Percentiles rank a stretch among this genome's conserved stretches.
phyloP scores from a whole-genome alignment of 2,797 vertebrate genomes.

The Poecilia velifera region DNA sequence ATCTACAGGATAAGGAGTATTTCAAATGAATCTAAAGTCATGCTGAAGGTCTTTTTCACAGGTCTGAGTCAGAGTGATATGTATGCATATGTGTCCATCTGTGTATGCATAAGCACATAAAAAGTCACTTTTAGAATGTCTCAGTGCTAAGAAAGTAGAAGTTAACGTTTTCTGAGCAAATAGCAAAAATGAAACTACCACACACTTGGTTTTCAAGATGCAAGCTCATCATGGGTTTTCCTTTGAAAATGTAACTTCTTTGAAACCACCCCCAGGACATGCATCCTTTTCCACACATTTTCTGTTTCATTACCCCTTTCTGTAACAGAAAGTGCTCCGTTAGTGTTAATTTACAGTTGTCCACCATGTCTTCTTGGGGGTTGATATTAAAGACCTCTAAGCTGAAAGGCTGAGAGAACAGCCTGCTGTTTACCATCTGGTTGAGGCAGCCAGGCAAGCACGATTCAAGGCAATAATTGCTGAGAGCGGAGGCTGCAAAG shows the following conservation, averaged over 20 bases:
- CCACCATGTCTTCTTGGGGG: conserved; percentile 52
- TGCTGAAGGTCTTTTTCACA: not conserved
- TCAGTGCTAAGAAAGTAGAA: not conserved
- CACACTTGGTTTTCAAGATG: not conserved
- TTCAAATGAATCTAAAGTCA: not conserved
- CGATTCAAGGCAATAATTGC: conserved; percentile 69
- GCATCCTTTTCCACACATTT: not conserved
- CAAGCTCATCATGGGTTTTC: not conserved
- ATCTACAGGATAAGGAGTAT: not conserved
- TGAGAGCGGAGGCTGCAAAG: conserved; percentile 50
- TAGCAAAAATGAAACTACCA: not conserved
- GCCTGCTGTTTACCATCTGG: conserved; percentile 71
- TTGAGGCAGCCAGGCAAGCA: conserved; percentile 43
- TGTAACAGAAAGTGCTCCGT: conserved; percentile 15
- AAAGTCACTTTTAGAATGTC: not conserved
- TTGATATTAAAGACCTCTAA: conserved; percentile 62
- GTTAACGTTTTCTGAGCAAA: not conserved
- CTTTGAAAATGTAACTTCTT: not conserved
- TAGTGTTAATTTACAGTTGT: conserved; percentile 64
- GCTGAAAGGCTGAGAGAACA: conserved; percentile 45
- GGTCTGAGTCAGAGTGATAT: not conserved
- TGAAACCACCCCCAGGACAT: not conserved
- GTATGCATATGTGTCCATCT: not conserved
- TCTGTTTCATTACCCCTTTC: not conserved
- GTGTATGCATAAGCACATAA: not conserved